Evolutionary conservation across 1,140 invertebrate genomes (phyloP).

Genomic region (Tigriopus japonicus): DNA sequence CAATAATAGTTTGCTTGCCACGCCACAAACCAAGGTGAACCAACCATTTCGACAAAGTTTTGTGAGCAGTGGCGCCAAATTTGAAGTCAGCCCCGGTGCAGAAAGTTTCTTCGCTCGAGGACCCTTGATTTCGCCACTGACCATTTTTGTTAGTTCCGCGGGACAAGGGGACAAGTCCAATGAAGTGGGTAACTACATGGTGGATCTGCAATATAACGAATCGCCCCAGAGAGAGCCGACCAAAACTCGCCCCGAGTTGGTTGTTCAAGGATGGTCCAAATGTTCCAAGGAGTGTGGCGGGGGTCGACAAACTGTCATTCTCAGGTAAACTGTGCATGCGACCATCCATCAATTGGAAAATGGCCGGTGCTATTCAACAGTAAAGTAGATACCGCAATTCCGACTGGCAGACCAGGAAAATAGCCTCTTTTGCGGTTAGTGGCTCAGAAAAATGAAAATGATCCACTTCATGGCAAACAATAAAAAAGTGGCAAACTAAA

Average conservation of each 20-base stretch:
- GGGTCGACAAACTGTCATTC: conserved; percentile 29
- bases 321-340: conserved; percentile 1
- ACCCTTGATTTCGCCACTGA: conserved; percentile 23
- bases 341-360: too few relatives aligned
- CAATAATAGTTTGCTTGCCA: not conserved
- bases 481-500: not conserved
- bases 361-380: too few relatives aligned
- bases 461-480: too few relatives aligned
- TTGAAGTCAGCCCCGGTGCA: conserved; percentile 27
- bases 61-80: conserved; percentile 20
- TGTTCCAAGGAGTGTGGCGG: conserved; percentile 36
- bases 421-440: too few relatives aligned
- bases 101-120: conserved; percentile 35
- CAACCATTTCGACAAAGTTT: conserved; percentile 22
- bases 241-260: conserved; percentile 28
- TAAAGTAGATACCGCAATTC: too few relatives aligned
- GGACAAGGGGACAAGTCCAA: not conserved
- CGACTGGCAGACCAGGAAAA: too few relatives aligned
- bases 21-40: not conserved
- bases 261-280: conserved; percentile 31
- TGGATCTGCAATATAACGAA: conserved; percentile 3
- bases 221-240: conserved; percentile 13
- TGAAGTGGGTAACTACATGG: not conserved
- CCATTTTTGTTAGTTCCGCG: too few relatives aligned
- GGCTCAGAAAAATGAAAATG: too few relatives aligned